Evolutionary conservation across 1,140 invertebrate species (phyloP).

Genomic region (Psix sp.): DNA sequence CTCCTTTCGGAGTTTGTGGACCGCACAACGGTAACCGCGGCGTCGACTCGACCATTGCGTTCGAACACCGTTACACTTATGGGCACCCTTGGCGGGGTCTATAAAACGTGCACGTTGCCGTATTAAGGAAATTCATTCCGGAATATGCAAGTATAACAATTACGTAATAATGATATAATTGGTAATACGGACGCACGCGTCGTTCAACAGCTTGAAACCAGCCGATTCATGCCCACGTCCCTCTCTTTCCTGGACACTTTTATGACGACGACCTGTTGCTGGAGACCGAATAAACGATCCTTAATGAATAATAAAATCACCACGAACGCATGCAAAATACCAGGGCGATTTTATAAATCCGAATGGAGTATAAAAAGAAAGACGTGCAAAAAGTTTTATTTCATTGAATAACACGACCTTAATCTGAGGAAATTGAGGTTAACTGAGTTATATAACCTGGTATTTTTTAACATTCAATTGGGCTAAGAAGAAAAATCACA

Average conservation of each 20-base stretch:
- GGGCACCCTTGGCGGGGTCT: conserved; percentile 54
- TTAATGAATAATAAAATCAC: conserved; percentile 18
- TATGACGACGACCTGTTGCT: background rate
- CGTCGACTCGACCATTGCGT: conserved; percentile 64
- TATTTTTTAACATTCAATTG: too few species aligned
- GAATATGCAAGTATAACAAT: conserved; percentile 37
- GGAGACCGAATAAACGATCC: background rate
- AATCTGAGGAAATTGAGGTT: too few species aligned
- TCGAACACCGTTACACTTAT: conserved; percentile 75
- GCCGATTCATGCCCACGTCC: background rate
- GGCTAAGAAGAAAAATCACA: too few species aligned
- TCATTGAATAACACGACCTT: too few species aligned
- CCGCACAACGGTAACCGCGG: conserved; percentile 73
- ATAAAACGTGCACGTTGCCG: conserved; percentile 58
- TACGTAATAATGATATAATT: conserved; percentile 42
- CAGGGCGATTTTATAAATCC: too few species aligned
- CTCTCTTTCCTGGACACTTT: background rate
- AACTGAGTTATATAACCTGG: too few species aligned
- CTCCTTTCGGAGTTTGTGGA: conserved; percentile 71
- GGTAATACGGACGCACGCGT: conserved; percentile 10
- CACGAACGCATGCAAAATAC: too few species aligned
- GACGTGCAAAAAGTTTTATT: too few species aligned
- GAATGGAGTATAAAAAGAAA: too few species aligned
- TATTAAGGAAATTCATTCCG: conserved; percentile 55
- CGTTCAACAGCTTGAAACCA: background rate